A percentile compares a stretch with the other conserved stretches of the same genome.
Evolutionary conservation across 2,113 vertebrate species (phyloP).

Genomic region (Vimba vimba): DNA sequence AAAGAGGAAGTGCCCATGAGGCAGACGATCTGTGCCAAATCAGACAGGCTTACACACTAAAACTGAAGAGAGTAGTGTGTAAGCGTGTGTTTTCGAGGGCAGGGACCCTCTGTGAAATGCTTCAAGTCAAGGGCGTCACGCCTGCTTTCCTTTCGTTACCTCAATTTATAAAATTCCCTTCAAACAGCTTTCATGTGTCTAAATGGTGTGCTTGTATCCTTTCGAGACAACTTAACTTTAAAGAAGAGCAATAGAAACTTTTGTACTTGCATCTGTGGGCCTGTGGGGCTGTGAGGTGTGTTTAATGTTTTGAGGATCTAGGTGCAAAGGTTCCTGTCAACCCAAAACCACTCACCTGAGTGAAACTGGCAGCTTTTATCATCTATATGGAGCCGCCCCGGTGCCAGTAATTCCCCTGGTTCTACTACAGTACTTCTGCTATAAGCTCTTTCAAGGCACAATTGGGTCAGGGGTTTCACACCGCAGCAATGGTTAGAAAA

Average conservation of each 20-base stretch:
- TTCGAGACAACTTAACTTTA: slow-evolving; percentile 10
- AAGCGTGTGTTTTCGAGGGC: neutral
- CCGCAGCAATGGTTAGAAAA: slow-evolving; percentile 62
- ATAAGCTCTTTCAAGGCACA: slow-evolving; percentile 62
- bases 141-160: neutral
- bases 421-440: slow-evolving; percentile 35
- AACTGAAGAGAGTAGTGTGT: slow-evolving; percentile 51
- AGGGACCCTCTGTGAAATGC: slow-evolving; percentile 68
- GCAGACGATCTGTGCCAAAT: slow-evolving; percentile 69
- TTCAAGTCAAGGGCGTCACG: slow-evolving; percentile 28
- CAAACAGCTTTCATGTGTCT: slow-evolving; percentile 46
- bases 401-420: slow-evolving; percentile 70
- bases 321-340: neutral
- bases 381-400: slow-evolving; percentile 39
- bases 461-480: slow-evolving; percentile 54
- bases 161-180: neutral
- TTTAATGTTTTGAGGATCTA: slow-evolving; percentile 64
- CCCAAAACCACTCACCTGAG: slow-evolving; percentile 34
- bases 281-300: slow-evolving; percentile 46
- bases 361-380: slow-evolving; percentile 54
- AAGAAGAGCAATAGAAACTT: slow-evolving; percentile 29
- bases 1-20: slow-evolving; percentile 42
- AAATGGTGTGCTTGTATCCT: slow-evolving; percentile 31
- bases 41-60: slow-evolving; percentile 70
- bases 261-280: slow-evolving; percentile 43